Conservation (phyloP, 2,888 invertebrate species). For the Cerastis rubricosa region DNA sequence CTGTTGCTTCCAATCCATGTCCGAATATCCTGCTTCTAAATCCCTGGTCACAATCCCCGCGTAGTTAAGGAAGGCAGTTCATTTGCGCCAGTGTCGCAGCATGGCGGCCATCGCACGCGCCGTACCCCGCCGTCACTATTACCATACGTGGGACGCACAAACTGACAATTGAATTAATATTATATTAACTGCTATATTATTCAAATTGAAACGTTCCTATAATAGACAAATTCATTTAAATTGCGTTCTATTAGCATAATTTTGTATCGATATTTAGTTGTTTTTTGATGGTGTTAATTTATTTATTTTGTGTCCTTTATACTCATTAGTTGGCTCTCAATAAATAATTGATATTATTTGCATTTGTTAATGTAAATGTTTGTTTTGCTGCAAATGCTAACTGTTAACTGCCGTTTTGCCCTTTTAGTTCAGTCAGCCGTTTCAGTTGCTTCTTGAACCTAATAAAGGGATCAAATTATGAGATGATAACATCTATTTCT, state of each 20-base stretch:
- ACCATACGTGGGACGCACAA: constrained; percentile 79
- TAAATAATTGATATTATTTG: constrained; percentile 20
- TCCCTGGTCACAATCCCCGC: constrained; percentile 48
- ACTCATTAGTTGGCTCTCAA: constrained; percentile 30
- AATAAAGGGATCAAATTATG: not conserved
- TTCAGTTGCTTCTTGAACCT: not conserved
- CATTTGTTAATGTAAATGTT: not conserved
- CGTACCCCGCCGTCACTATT: constrained; percentile 74
- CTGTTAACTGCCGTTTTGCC: not conserved
- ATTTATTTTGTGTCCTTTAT: constrained; percentile 25
- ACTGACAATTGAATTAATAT: constrained; percentile 79
- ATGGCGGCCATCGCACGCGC: constrained; percentile 70
- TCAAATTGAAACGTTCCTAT: constrained; percentile 60
- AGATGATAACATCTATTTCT: not conserved
- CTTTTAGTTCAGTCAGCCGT: not conserved
- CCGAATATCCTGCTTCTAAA: not conserved
- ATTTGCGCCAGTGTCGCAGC: constrained; percentile 72
- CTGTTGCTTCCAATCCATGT: not conserved
- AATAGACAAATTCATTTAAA: constrained; percentile 63
- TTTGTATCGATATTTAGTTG: constrained; percentile 34
- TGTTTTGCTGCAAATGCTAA: constrained; percentile 15
- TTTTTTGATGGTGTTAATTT: constrained; percentile 43
- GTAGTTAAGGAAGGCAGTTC: constrained; percentile 63
- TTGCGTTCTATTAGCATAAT: constrained; percentile 48
- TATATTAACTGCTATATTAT: constrained; percentile 65